Evolutionary conservation across 2,888 invertebrate genomes (phyloP), one percentile per base, ranked within the genome.

Genomic region (Prosapia bicincta): DNA sequence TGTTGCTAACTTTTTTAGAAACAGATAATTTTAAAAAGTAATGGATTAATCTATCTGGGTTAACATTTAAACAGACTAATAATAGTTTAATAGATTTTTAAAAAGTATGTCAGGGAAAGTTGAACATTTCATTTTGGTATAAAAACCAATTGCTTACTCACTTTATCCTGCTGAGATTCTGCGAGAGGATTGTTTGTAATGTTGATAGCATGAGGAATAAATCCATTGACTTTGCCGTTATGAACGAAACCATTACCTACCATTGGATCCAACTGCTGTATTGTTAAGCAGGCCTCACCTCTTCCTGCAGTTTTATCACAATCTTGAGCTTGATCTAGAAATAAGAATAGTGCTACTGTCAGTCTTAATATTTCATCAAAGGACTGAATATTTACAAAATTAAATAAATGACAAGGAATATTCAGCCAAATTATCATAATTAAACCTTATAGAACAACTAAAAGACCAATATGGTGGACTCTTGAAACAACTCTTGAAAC

Each of bases 151-250:
- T n/a, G n/a, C n/a, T n/a, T n/a, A 83, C 85, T 86, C 85, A 91
- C 92, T 89, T 93, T 92, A 81, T 90, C 89, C 82, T 89, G 86
- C 76, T 87, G 86, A 75, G 88, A 86, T 79, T 89, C 89, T 54
- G 92, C 92, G 84, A 93, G 87, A 28, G 93, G 93, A 85, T 93
- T 93, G 74, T 91, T 89, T 5, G 93, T 92, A 81, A 93, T 93
- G 75, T 92, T 93, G 82, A 93, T 92, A 79, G 86, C 86, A n/a
- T 80, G 77, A 66, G 72, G 80, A 69, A 0, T 85, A 74, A 86
- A 0, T 86, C 87, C 25, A 85, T 82, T 43, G 2, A 87, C 86
- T 26, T 86, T 87, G 3, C 86, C 87, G 7, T 86, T 83, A 54
- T 86, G 85, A 26, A 79, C 78, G 69, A 83, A 82, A 25, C 83